Conservation (phyloP, 2,888 invertebrate genomes). For the Plagodis dolabraria region DNA sequence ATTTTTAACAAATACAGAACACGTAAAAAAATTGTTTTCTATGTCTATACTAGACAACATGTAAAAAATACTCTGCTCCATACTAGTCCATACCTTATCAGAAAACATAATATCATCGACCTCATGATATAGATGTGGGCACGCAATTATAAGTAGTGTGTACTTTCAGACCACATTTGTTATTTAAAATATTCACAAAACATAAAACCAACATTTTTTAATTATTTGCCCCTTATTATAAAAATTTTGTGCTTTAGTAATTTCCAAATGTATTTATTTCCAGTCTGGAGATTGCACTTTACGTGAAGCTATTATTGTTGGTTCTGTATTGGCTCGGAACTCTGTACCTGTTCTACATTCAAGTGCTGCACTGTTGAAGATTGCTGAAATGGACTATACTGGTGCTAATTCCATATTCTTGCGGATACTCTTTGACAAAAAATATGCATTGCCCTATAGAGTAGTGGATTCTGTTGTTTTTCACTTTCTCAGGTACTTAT, state of each 20-base stretch:
- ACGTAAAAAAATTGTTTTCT: too few relatives aligned
- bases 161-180: too few relatives aligned
- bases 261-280: conserved; percentile 26
- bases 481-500: conserved; percentile 93
- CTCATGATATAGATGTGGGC: too few relatives aligned
- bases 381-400: conserved; percentile 98
- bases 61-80: too few relatives aligned
- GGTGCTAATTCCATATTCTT: conserved; percentile 98
- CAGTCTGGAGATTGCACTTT: conserved; percentile 96
- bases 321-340: conserved; percentile 95
- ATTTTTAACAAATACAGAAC: too few relatives aligned
- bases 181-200: too few relatives aligned
- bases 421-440: conserved; percentile 97
- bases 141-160: too few relatives aligned
- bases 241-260: not conserved
- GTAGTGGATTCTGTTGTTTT: conserved; percentile 97
- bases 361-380: conserved; percentile 96
- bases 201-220: too few relatives aligned
- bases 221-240: too few relatives aligned
- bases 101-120: too few relatives aligned
- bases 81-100: too few relatives aligned
- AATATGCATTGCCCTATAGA: conserved; percentile 97
- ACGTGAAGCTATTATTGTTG: conserved; percentile 97
- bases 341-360: conserved; percentile 98
- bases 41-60: too few relatives aligned